A percentile compares a stretch with the other conserved stretches of the same genome.
Conservation (phyloP, 2,113 vertebrate genomes). For the Merops nubicus region DNA sequence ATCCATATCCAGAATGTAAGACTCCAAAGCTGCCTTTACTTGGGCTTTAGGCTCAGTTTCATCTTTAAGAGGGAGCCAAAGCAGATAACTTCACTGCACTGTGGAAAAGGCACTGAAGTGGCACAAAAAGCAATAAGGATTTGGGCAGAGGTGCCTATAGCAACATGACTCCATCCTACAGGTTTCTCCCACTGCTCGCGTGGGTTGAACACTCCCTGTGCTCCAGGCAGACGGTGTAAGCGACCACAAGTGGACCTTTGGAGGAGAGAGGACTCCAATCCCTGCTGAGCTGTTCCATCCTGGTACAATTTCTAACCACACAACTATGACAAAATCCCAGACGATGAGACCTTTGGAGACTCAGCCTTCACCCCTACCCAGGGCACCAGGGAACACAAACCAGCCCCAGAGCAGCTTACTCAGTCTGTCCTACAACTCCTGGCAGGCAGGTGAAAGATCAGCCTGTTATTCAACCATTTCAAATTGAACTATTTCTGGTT, state of each 20-base stretch:
- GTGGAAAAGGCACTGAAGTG: neutral
- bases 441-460: neutral
- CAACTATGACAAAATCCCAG: neutral
- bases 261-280: neutral
- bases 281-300: slow-evolving; percentile 24
- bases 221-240: neutral
- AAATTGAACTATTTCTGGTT: neutral
- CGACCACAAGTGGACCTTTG: neutral
- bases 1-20: neutral
- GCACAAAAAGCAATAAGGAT: neutral
- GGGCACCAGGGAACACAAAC: neutral
- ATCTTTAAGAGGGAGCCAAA: neutral
- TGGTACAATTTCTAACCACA: neutral
- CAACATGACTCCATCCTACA: neutral
- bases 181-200: neutral
- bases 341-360: neutral
- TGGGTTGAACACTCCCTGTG: neutral
- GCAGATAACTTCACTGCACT: no score
- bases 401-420: neutral
- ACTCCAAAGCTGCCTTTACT: neutral
- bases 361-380: neutral
- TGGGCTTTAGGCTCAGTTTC: neutral
- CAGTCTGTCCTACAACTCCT: neutral
- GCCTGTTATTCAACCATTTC: neutral
- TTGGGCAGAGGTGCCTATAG: neutral